These are phyloP conservation scores for Pachyseris speciosa DNA, from an alignment of 64 coral and sea anemone genomes.

Conservation along the genomic window DNA sequence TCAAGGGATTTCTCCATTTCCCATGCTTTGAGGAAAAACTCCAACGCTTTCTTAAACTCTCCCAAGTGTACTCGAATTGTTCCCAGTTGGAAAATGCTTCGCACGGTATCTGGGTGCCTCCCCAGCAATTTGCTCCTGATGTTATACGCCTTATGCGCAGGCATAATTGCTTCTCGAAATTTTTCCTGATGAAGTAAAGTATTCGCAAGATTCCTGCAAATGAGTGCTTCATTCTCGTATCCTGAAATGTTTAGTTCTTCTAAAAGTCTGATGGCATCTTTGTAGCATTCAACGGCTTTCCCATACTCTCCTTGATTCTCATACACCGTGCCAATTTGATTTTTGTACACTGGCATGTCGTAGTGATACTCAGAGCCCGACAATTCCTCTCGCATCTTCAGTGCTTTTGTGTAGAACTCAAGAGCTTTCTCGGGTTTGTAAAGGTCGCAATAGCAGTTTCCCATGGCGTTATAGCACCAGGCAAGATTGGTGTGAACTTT, in stretches of 20 bases:
- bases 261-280: constrained; percentile 37
- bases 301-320: background rate
- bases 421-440: background rate
- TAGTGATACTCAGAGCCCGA: constrained; percentile 5
- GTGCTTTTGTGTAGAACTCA: constrained; percentile 18
- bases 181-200: background rate
- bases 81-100: constrained; percentile 50
- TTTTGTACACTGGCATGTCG: constrained; percentile 21
- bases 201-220: constrained; percentile 50
- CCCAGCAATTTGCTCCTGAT: constrained; percentile 25
- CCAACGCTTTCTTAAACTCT: constrained; percentile 20
- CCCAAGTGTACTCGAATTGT: background rate
- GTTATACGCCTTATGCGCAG: constrained; percentile 20
- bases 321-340: constrained; percentile 13
- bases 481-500: background rate
- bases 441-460: constrained; percentile 34
- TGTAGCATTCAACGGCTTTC: background rate
- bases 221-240: background rate
- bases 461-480: constrained; percentile 45
- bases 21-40: constrained; percentile 36
- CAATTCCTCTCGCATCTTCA: constrained; percentile 7
- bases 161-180: background rate
- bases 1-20: constrained; percentile 32
- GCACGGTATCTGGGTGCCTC: constrained; percentile 15
- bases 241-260: constrained; percentile 21